Evolutionary conservation across 2,888 invertebrate species (phyloP).

Genomic region (Euphydryas editha): DNA sequence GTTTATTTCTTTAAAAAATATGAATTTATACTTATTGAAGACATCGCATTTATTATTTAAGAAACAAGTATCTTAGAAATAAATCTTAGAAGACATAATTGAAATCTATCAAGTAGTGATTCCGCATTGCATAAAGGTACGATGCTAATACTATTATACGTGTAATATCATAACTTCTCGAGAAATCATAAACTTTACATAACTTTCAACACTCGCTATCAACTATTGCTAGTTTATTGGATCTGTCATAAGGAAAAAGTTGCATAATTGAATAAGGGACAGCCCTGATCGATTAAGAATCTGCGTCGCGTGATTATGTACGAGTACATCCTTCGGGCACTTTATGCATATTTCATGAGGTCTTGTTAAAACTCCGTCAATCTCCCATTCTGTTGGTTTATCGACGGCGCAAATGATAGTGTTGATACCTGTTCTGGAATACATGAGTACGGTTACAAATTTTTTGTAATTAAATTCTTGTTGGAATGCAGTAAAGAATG

Average conservation of each 20-base stretch:
- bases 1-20: too few relatives aligned
- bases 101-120: too few relatives aligned
- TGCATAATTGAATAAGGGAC: conserved; percentile 35
- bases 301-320: conserved; percentile 63
- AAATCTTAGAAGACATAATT: too few relatives aligned
- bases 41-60: too few relatives aligned
- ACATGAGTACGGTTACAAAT: background rate
- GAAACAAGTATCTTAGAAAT: too few relatives aligned
- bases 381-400: conserved; percentile 70
- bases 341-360: conserved; percentile 73
- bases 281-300: conserved; percentile 54
- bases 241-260: conserved; percentile 10
- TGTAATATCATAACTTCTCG: too few relatives aligned
- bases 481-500: background rate
- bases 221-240: background rate
- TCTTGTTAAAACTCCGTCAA: conserved; percentile 79
- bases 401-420: conserved; percentile 60
- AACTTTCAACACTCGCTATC: too few relatives aligned
- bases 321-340: conserved; percentile 58
- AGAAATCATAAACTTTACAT: too few relatives aligned
- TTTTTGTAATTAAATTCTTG: conserved; percentile 3
- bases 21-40: too few relatives aligned
- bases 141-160: too few relatives aligned
- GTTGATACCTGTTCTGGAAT: conserved; percentile 35
- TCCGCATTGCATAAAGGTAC: too few relatives aligned